Evolutionary conservation across 2,797 vertebrate genomes (phyloP), one percentile per base, ranked within the genome.

Genomic region (Gadopsis bispinosus): DNA sequence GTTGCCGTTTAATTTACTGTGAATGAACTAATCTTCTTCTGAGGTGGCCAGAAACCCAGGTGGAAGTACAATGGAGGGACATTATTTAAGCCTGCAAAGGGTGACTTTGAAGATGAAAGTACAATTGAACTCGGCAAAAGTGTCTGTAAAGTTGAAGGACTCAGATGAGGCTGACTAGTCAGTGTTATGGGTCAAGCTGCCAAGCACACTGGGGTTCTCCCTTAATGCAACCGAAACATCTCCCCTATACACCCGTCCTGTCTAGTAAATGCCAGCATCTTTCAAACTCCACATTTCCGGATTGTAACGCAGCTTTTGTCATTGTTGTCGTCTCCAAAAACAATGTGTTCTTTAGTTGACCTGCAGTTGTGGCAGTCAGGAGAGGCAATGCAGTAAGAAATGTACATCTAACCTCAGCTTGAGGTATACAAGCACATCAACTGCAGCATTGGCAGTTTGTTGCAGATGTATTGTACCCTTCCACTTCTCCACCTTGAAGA

Each of bases 401-500:
- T 17, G 10, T 51, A 39, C 55, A 22, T 41, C 43, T 33, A 7
- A 59, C 26, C 47, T 45, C 14, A 31, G 16, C 33, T 12, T 7
- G 50, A 55, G 31, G 31, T 48, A 22, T 12, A 47, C 69, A 60
- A 39, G 31, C 22, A 7, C 20, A n/a, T 39, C 35, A 41, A 20
- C 16, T 5, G 41, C 47, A 59, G 43, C 29, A 29, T 22, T 39
- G 54, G 10, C 26, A n/a, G 56, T 16, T 14, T 19, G 31, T 13
- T 62, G 43, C 16, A 20, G 39, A 11, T 1, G 3, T 20, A 14
- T 19, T 45, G 26, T 67, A 29, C 9, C 0, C 11, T n/a, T 75
- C 31, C 60, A 16, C 59, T 56, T 66, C 26, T 19, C 22, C 33
- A 61, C 58, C 72, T 58, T 58, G 20, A 48, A 22, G 16, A 54